Evolutionary conservation across 2,888 invertebrate species (phyloP).

Genomic region (Perdita meconis): DNA sequence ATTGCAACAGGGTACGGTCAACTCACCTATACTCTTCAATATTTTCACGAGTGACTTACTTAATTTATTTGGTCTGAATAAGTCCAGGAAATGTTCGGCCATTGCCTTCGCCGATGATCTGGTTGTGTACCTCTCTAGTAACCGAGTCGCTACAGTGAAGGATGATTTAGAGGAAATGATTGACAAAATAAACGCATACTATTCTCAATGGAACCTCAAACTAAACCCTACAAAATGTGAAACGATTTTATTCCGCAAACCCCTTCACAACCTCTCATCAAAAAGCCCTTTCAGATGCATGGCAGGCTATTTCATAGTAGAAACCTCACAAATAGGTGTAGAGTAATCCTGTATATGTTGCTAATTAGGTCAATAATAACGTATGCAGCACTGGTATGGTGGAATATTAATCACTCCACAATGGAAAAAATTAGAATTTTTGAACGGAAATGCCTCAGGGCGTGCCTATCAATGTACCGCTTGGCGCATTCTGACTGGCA

Average conservation of each 20-base stretch:
- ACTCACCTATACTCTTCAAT: not conserved
- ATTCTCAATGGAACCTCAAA: not conserved
- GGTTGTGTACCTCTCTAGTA: not conserved
- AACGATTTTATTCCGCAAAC: not conserved
- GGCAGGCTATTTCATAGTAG: too few species aligned
- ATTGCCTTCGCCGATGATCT: not conserved
- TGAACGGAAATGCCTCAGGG: too few species aligned
- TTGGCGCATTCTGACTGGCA: too few species aligned
- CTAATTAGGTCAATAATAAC: too few species aligned
- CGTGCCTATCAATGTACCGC: too few species aligned
- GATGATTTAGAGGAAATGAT: not conserved
- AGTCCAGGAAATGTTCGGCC: not conserved
- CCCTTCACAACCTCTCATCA: not conserved
- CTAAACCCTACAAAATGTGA: not conserved
- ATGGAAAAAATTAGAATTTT: too few species aligned
- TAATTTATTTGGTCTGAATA: not conserved
- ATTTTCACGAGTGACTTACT: not conserved
- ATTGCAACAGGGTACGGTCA: too few species aligned
- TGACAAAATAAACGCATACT: not conserved
- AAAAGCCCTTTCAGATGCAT: too few species aligned
- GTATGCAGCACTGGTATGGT: too few species aligned
- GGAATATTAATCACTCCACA: too few species aligned
- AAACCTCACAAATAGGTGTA: too few species aligned
- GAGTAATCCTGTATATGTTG: too few species aligned
- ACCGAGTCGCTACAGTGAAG: not conserved